A percentile compares a stretch with the other conserved stretches of the same genome.
Conservation (phyloP, 1,140 invertebrate species). For the Orius laevigatus region DNA sequence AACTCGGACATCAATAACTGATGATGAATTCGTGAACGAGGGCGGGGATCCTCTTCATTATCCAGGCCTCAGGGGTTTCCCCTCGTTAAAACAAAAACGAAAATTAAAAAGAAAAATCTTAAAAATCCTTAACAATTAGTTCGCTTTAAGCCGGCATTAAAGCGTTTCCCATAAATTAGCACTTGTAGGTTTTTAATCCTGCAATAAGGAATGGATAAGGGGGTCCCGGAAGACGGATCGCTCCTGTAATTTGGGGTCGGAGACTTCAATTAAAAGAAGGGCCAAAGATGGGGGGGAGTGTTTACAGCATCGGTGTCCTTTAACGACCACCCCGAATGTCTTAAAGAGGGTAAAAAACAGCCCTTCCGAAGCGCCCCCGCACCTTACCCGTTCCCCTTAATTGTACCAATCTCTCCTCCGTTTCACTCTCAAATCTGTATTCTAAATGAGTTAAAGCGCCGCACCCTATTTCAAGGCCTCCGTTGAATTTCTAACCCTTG, state of each 20-base stretch:
- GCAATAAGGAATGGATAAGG: slow-evolving; percentile 6
- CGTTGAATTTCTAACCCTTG: too few species aligned
- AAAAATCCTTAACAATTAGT: slow-evolving; percentile 14
- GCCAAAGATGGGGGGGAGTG: slow-evolving; percentile 5
- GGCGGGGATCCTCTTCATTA: too few species aligned
- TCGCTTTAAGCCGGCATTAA: neutral
- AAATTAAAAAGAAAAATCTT: neutral
- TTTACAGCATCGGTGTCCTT: slow-evolving; percentile 12
- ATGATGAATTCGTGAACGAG: too few species aligned
- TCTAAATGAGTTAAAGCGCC: slow-evolving; percentile 9
- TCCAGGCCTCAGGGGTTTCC: neutral
- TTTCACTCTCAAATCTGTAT: slow-evolving; percentile 7
- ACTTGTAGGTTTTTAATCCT: slow-evolving; percentile 17
- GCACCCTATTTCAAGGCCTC: too few species aligned
- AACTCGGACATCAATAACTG: too few species aligned
- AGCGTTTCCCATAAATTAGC: slow-evolving; percentile 12
- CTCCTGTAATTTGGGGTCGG: slow-evolving; percentile 11
- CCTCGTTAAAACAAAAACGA: neutral
- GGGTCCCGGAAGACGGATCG: slow-evolving; percentile 6
- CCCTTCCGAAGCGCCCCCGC: neutral
- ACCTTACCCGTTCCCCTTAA: too few species aligned
- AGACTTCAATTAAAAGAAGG: slow-evolving; percentile 10
- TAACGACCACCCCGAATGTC: slow-evolving; percentile 10
- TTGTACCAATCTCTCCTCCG: slow-evolving; percentile 10
- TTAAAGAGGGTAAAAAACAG: slow-evolving; percentile 6